phyloP scores from a whole-genome alignment of 2,888 invertebrate species.

The Heliconius sara region DNA sequence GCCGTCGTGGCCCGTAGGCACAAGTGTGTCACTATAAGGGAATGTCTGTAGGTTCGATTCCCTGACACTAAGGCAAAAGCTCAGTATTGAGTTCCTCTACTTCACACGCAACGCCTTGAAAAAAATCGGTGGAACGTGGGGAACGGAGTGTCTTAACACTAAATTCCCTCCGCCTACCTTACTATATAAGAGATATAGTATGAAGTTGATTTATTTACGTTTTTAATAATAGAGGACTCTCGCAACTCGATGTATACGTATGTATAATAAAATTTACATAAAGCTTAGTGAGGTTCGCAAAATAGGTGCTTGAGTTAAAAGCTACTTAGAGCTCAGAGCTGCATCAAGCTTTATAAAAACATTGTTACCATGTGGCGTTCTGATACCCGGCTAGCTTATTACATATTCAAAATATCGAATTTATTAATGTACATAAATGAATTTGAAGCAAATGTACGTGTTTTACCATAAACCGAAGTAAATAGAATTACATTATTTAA shows the following conservation, averaged over 20 bases:
- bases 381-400: slow-evolving; percentile 5
- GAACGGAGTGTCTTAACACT: too few relatives aligned
- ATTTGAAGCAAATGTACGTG: background rate
- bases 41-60: too few relatives aligned
- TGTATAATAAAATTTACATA: slow-evolving; percentile 2
- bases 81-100: too few relatives aligned
- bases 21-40: too few relatives aligned
- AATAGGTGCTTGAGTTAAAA: slow-evolving; percentile 24
- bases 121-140: too few relatives aligned
- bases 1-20: too few relatives aligned
- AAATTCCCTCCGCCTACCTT: too few relatives aligned
- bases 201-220: too few relatives aligned
- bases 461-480: background rate
- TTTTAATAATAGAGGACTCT: background rate
- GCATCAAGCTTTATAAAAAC: slow-evolving; percentile 22
- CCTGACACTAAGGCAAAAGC: too few relatives aligned
- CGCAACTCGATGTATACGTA: background rate
- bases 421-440: background rate
- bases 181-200: too few relatives aligned
- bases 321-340: slow-evolving; percentile 19
- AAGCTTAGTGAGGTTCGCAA: slow-evolving; percentile 4
- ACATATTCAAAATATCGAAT: slow-evolving; percentile 14
- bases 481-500: background rate
- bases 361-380: slow-evolving; percentile 9
- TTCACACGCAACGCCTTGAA: too few relatives aligned